phyloP scores from a whole-genome alignment of 2,888 invertebrate species.

The Rotaria sp. region DNA sequence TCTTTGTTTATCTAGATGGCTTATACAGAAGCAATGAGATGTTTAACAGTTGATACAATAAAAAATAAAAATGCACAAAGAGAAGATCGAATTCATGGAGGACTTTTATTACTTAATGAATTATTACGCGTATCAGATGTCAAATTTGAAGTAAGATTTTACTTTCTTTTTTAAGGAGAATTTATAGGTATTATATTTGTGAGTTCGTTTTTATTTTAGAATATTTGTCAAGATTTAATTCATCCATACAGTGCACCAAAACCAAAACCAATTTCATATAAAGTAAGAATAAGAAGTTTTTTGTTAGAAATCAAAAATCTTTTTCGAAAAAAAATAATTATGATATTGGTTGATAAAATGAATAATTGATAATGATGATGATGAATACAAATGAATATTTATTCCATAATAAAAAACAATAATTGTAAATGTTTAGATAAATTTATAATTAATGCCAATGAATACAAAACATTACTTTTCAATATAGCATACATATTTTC shows the following conservation, averaged over 20 bases:
- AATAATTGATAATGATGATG: too few relatives aligned
- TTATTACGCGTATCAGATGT: not conserved
- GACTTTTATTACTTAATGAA: constrained; percentile 2
- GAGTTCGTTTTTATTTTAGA: not conserved
- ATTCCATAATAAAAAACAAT: too few relatives aligned
- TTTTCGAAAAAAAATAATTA: too few relatives aligned
- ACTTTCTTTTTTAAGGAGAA: too few relatives aligned
- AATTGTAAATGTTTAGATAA: too few relatives aligned
- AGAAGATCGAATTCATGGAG: constrained; percentile 11
- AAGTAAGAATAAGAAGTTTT: not conserved
- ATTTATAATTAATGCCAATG: too few relatives aligned
- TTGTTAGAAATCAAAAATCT: too few relatives aligned
- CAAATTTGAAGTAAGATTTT: not conserved
- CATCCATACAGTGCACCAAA: not conserved
- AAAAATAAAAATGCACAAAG: not conserved
- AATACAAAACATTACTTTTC: too few relatives aligned
- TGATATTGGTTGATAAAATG: too few relatives aligned
- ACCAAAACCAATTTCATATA: constrained; percentile 19
- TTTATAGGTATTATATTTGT: too few relatives aligned
- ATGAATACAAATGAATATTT: too few relatives aligned
- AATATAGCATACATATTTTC: too few relatives aligned
- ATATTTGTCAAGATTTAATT: constrained; percentile 25
- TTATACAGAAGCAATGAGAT: constrained; percentile 19
- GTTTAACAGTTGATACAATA: not conserved
- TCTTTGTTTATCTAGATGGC: not conserved